phyloP scores from a whole-genome alignment of 2,888 invertebrate genomes.

The Junonia oenone region DNA sequence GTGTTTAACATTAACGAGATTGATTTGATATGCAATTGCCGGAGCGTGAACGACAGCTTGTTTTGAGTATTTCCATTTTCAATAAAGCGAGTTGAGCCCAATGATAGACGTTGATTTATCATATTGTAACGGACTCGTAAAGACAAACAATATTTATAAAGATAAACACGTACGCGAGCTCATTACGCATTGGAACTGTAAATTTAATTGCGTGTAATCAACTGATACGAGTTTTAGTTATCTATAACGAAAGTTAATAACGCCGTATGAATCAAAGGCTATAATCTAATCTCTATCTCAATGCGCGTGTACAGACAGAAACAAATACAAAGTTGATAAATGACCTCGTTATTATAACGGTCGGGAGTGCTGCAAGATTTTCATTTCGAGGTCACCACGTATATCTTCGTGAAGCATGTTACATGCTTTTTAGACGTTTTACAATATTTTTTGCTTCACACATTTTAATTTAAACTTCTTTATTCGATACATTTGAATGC shows the following conservation, averaged over 20 bases:
- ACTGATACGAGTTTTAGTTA: conserved; percentile 31
- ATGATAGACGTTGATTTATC: conserved; percentile 24
- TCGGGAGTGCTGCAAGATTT: conserved; percentile 69
- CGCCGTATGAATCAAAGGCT: conserved; percentile 35
- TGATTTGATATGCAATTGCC: conserved; percentile 6
- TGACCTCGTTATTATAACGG: conserved; percentile 77
- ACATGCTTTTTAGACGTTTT: conserved; percentile 49
- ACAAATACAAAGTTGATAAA: conserved; percentile 72
- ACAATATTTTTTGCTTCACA: conserved; percentile 40
- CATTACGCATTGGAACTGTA: conserved; percentile 29
- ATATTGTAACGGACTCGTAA: conserved; percentile 10
- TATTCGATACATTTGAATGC: conserved; percentile 5
- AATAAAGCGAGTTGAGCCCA: conserved; percentile 8
- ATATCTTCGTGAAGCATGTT: conserved; percentile 64
- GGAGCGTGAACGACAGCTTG: conserved; percentile 6
- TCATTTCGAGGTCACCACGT: conserved; percentile 68
- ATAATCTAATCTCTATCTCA: conserved; percentile 48
- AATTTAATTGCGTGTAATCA: conserved; percentile 31
- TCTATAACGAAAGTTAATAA: conserved; percentile 24
- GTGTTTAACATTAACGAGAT: conserved; percentile 12
- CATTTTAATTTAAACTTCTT: conserved; percentile 20
- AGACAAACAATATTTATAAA: conserved; percentile 22
- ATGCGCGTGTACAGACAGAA: conserved; percentile 54
- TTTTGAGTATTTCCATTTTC: conserved; percentile 10
- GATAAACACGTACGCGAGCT: conserved; percentile 14